Conservation (phyloP, 2,888 invertebrate species). For the Conops quadrifasciatus region DNA sequence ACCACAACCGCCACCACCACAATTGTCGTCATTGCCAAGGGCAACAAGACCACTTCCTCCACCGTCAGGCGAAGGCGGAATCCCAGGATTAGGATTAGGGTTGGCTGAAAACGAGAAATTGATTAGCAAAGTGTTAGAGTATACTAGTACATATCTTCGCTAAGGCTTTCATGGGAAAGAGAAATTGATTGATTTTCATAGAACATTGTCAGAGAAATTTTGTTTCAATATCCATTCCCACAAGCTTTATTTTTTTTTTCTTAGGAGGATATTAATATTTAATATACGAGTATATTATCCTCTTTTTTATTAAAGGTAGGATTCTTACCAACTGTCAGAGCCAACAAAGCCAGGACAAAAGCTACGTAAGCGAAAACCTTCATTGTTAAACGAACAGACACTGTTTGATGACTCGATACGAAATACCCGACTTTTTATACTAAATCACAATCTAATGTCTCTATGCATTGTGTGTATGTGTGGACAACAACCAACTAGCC, state of each 20-base stretch:
- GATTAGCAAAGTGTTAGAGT: too few species aligned
- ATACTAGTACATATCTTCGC: too few species aligned
- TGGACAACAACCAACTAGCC: neutral
- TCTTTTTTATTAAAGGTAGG: neutral
- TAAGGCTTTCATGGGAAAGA: too few species aligned
- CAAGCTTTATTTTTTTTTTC: too few species aligned
- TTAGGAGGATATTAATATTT: too few species aligned
- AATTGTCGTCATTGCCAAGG: neutral
- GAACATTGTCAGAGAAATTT: too few species aligned
- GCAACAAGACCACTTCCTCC: constrained; percentile 1
- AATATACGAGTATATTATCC: too few species aligned
- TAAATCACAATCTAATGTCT: neutral
- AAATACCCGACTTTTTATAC: constrained; percentile 10
- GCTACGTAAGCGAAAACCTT: constrained; percentile 22
- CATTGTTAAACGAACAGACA: constrained; percentile 4
- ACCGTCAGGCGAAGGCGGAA: neutral
- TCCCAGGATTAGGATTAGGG: neutral
- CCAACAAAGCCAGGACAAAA: constrained; percentile 18
- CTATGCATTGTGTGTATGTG: too few species aligned
- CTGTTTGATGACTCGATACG: neutral
- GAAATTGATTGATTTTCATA: too few species aligned
- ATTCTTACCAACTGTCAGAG: constrained; percentile 17
- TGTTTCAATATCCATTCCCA: too few species aligned
- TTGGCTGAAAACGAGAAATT: neutral
- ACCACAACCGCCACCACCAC: constrained; percentile 14